A percentile compares a stretch with the other conserved stretches of the same genome.
These are phyloP conservation scores for Taenaris catops DNA, from an alignment of 2,888 invertebrate species.

Conservation along the genomic window DNA sequence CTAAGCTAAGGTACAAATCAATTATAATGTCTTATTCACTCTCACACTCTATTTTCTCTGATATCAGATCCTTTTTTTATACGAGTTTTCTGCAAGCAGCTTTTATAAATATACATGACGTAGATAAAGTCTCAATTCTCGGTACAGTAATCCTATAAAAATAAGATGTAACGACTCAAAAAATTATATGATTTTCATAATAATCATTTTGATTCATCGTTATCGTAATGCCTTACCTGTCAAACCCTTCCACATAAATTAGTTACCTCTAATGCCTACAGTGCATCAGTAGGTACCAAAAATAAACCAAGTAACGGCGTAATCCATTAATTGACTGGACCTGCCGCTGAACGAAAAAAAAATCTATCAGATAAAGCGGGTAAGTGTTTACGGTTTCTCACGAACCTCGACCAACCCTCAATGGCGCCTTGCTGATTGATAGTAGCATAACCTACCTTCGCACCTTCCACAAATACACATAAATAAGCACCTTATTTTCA, in stretches of 20 bases:
- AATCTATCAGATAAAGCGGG: conserved; percentile 73
- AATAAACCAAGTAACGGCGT: conserved; percentile 74
- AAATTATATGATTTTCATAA: no score
- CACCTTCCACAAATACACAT: conserved; percentile 38
- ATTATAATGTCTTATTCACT: no score
- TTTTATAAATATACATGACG: no score
- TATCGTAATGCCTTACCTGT: conserved; percentile 58
- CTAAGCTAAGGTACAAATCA: no score
- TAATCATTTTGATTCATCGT: no score
- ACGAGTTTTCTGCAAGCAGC: no score
- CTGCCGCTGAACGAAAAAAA: conserved; percentile 69
- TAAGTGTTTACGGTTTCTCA: conserved; percentile 80
- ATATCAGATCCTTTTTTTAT: no score
- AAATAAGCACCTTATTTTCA: conserved; percentile 33
- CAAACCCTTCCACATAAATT: conserved; percentile 69
- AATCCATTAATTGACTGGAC: conserved; percentile 77
- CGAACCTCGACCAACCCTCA: conserved; percentile 74
- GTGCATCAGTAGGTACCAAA: conserved; percentile 51
- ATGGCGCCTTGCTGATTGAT: conserved; percentile 79
- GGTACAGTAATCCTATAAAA: no score
- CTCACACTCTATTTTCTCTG: no score
- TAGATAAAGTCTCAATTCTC: no score
- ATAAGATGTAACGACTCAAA: no score
- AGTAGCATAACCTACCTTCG: conserved; percentile 64
- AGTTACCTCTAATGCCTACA: conserved; percentile 49